Evolutionary conservation across 2,113 vertebrate genomes (phyloP).

Genomic region (Antechinus flavipes): DNA sequence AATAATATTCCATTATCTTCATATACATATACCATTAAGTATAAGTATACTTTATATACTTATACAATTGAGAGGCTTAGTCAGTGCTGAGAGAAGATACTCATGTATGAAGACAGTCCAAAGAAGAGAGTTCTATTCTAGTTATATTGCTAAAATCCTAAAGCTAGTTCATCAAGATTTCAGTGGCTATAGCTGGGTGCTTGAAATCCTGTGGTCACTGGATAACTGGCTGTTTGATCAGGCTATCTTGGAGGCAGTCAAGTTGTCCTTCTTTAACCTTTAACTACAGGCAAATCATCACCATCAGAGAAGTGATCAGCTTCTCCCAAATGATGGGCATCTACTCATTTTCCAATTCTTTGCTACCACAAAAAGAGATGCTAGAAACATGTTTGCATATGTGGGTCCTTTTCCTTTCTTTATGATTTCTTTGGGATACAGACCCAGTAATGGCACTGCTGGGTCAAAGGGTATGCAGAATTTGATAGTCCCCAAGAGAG

Average conservation of each 20-base stretch:
- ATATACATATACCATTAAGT: no score
- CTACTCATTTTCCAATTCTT: no score
- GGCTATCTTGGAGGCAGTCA: not conserved
- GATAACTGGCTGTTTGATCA: not conserved
- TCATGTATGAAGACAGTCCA: not conserved
- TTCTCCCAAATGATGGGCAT: no score
- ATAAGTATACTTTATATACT: no score
- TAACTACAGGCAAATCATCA: conserved; percentile 9
- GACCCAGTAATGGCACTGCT: no score
- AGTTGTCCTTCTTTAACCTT: conserved; percentile 25
- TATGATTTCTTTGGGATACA: no score
- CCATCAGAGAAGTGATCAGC: conserved; percentile 45
- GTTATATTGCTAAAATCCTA: conserved; percentile 26
- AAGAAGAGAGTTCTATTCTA: conserved; percentile 41
- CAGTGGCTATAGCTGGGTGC: not conserved
- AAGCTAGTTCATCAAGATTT: conserved; percentile 38
- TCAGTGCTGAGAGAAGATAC: not conserved
- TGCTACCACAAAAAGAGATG: no score
- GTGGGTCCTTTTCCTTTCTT: no score
- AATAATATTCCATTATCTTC: no score
- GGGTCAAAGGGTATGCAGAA: no score
- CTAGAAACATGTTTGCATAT: no score
- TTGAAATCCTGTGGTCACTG: not conserved
- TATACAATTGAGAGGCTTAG: not conserved
- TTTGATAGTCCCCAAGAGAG: no score